Conservation (phyloP, 2,113 vertebrate species). For the Pygathrix nemaeus region DNA sequence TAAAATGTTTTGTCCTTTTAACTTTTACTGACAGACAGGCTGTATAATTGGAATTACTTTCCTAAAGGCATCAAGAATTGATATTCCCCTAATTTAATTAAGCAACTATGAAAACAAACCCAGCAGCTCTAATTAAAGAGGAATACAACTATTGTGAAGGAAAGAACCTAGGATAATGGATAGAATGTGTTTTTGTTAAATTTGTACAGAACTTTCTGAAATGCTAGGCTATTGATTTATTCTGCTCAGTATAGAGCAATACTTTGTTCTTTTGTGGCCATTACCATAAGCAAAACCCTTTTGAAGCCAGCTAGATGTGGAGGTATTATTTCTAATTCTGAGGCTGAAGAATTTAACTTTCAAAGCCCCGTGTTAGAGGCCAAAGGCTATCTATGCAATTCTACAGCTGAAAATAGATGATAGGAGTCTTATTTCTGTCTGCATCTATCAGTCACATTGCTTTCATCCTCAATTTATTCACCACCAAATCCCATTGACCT, state of each 20-base stretch:
- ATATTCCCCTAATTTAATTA: slow-evolving; percentile 66
- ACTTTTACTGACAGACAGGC: slow-evolving; percentile 43
- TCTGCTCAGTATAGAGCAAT: slow-evolving; percentile 34
- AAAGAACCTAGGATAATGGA: background rate
- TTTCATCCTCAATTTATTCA: slow-evolving; percentile 49
- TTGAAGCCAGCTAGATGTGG: slow-evolving; percentile 14
- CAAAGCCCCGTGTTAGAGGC: background rate
- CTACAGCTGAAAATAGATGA: slow-evolving; percentile 52
- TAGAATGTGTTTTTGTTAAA: slow-evolving; percentile 43
- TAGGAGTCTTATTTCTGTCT: background rate
- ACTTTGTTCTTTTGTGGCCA: slow-evolving; percentile 43
- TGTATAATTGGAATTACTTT: slow-evolving; percentile 51
- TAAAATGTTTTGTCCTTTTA: slow-evolving; percentile 55
- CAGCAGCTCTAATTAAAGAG: slow-evolving; percentile 60
- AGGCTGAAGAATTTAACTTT: slow-evolving; percentile 53
- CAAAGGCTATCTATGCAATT: slow-evolving; percentile 57
- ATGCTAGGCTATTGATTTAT: slow-evolving; percentile 41
- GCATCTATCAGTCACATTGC: background rate
- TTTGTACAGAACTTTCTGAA: slow-evolving; percentile 13
- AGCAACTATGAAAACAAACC: slow-evolving; percentile 58
- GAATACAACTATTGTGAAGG: slow-evolving; percentile 6
- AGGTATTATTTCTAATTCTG: slow-evolving; percentile 52
- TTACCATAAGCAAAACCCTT: slow-evolving; percentile 46
- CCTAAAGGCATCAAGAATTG: slow-evolving; percentile 39
- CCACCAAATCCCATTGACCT: slow-evolving; percentile 1